These are phyloP conservation scores for Nicator chloris DNA, from an alignment of 2,113 vertebrate species.

Conservation along the genomic window DNA sequence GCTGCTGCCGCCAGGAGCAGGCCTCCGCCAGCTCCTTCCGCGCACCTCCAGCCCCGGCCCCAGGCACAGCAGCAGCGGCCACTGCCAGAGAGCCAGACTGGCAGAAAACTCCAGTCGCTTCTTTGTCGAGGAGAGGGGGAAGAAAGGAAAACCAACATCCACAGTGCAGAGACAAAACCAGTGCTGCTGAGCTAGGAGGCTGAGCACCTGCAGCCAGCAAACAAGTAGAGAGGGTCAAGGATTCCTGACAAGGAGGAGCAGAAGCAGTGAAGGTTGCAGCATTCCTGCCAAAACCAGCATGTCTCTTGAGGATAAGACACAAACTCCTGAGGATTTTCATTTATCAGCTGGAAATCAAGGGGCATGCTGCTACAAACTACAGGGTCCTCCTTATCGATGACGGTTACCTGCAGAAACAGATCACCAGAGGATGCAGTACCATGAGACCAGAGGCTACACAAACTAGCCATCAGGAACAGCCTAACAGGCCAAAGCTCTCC, in stretches of 20 bases:
- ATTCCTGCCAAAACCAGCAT: not conserved
- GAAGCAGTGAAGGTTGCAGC: fast-evolving
- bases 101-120: not conserved
- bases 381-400: not conserved
- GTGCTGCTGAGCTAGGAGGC: not conserved
- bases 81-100: not conserved
- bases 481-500: not conserved
- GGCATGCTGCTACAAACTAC: not conserved
- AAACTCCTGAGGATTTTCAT: not conserved
- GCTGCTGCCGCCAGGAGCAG: not conserved
- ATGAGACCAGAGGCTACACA: not conserved
- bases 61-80: not conserved
- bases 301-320: not conserved
- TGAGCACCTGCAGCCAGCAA: not conserved
- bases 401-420: not conserved
- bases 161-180: not conserved
- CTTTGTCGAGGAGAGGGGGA: not conserved
- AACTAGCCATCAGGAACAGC: not conserved
- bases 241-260: not conserved
- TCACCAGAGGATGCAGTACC: not conserved
- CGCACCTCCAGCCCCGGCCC: fast-evolving
- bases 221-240: not conserved
- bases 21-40: not conserved
- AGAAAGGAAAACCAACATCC: not conserved
- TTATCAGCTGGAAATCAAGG: not conserved